phyloP scores from a whole-genome alignment of 2,113 vertebrate genomes.

The Crypturellus undulatus region DNA sequence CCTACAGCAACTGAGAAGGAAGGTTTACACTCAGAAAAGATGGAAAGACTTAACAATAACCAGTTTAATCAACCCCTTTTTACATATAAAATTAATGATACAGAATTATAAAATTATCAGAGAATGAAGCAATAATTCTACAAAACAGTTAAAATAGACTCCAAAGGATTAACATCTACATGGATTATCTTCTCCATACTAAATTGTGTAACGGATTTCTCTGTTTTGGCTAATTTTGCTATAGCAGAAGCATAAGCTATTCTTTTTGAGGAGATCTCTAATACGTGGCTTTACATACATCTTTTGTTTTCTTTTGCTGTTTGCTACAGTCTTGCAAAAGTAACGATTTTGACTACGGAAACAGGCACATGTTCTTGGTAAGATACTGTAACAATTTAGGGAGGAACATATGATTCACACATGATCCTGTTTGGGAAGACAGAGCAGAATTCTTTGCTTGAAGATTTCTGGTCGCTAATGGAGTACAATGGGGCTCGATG shows the following conservation, averaged over 20 bases:
- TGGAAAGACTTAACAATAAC: constrained; percentile 29
- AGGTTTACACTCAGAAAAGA: not conserved
- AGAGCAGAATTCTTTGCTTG: accelerated
- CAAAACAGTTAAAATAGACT: constrained; percentile 45
- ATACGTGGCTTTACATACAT: not conserved
- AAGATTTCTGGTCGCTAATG: constrained; percentile 7
- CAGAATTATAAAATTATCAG: constrained; percentile 42
- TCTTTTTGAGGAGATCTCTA: not conserved
- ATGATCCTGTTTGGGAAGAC: not conserved
- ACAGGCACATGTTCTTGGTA: not conserved
- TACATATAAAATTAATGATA: constrained; percentile 36
- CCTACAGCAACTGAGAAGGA: not conserved
- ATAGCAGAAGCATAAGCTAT: not conserved
- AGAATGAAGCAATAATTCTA: constrained; percentile 44
- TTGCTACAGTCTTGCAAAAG: not conserved
- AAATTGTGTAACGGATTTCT: constrained; percentile 53
- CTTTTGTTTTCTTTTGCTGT: constrained; percentile 14
- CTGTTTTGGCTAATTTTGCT: constrained; percentile 17
- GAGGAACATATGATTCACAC: not conserved
- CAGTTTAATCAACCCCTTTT: constrained; percentile 5
- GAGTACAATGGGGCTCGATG: not conserved
- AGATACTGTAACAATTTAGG: not conserved
- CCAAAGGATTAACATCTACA: constrained; percentile 51
- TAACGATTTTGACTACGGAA: not conserved
- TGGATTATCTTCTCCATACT: constrained; percentile 48